Evolutionary conservation across 2,888 invertebrate species (phyloP).

Genomic region (Nycteola revayana): DNA sequence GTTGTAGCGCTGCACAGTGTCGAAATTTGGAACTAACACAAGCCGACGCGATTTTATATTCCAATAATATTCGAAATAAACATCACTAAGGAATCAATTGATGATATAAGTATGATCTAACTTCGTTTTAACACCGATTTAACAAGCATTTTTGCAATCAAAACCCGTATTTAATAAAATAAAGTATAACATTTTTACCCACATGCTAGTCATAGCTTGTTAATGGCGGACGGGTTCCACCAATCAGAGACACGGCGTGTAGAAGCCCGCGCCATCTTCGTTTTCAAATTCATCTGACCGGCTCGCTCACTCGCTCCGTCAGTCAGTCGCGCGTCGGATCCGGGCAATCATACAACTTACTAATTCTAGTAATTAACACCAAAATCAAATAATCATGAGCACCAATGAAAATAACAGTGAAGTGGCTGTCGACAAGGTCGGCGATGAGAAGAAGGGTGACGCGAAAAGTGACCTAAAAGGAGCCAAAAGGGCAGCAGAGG

Average conservation of each 20-base stretch:
- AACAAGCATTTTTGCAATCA: slow-evolving; percentile 4
- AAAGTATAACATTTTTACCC: slow-evolving; percentile 45
- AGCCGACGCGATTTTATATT: slow-evolving; percentile 43
- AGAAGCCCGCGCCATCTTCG: slow-evolving; percentile 90
- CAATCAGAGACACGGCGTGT: slow-evolving; percentile 63
- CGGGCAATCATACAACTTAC: slow-evolving; percentile 78
- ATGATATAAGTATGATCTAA: slow-evolving; percentile 4
- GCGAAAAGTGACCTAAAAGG: slow-evolving; percentile 92
- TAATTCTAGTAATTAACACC: slow-evolving; percentile 63
- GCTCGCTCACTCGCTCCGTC: slow-evolving; percentile 80
- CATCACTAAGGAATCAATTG: slow-evolving; percentile 3
- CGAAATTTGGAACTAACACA: slow-evolving; percentile 44
- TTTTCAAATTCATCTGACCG: slow-evolving; percentile 86
- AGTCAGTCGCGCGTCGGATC: slow-evolving; percentile 86
- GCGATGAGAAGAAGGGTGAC: slow-evolving; percentile 87
- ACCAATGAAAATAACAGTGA: slow-evolving; percentile 90
- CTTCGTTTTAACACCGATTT: slow-evolving; percentile 45
- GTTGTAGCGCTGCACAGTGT: slow-evolving; percentile 41
- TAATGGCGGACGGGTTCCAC: slow-evolving; percentile 62
- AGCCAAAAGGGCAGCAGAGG: slow-evolving; percentile 94
- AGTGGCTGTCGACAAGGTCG: slow-evolving; percentile 92
- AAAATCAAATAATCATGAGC: slow-evolving; percentile 79
- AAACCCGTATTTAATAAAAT: slow-evolving; percentile 23
- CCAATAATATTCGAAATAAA: slow-evolving; percentile 23
- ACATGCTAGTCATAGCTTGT: slow-evolving; percentile 64